Base-by-base conservation (phyloP, 2,797 vertebrate species). In the Hypotaenidia okinawae region DNA sequence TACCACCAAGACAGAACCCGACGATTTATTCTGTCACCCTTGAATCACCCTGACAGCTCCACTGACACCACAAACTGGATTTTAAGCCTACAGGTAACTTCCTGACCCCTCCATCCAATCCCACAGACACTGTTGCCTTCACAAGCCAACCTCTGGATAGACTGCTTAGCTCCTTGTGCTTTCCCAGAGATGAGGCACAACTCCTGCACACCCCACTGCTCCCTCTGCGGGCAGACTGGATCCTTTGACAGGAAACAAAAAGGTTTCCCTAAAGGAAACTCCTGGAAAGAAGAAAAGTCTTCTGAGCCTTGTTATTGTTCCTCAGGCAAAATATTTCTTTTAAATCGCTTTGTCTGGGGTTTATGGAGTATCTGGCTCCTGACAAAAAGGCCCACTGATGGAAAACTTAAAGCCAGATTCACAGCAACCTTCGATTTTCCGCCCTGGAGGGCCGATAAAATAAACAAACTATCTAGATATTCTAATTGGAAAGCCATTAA, bases 201-300 rank as follows among this genome's bases (percentile, higher is more conserved):
- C 82, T 67, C 81, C 30, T 19, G 61, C 75, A 41, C 84, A 64
- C 84, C 67, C 91, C 86, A 57, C 75, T 92, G 81, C 90, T 93
- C 72, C 87, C 87, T 93, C 90, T 77, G 69, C 14, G 70, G 89
- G 88, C 94, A 37, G 61, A 93, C 93, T 76, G 87, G 74, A 80
- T 87, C 92, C 93, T 93, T 89, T 90, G 67, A 78, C 79, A 68
- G 78, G 27, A 83, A 93, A 92, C 77, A 81, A 93, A 95, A 93
- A 94, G 49, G 37, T 91, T 89, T 92, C 94, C 93, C 92, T 85
- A 19, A 92, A 95, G 95, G 64, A 90, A 96, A 89, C 84, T 95
- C 92, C 62, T 33, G 69, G 84, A 63, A 93, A 73, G 77, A 59
- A 85, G 73, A 43, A 70, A 78, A 30, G 43, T 32, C 78, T 92